A percentile compares a stretch with the other conserved stretches of the same genome.
Conservation (phyloP, 2,113 vertebrate genomes). For the Asarcornis scutulata region DNA sequence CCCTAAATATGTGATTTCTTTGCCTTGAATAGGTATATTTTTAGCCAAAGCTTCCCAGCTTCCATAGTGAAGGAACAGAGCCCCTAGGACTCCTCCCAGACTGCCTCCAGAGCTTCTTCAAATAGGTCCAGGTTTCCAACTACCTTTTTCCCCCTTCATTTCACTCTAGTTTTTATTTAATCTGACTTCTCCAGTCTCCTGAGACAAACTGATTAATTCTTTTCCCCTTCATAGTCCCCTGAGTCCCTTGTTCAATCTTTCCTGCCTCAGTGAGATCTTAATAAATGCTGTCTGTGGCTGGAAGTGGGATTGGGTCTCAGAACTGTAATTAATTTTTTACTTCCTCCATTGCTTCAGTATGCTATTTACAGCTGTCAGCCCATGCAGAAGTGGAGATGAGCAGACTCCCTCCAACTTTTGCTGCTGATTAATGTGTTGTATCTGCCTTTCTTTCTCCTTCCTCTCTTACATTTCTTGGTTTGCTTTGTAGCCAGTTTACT, state of each 20-base stretch:
- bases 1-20: not conserved
- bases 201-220: constrained; percentile 66
- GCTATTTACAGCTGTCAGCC: constrained; percentile 28
- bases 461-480: not conserved
- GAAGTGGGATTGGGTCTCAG: constrained; percentile 56
- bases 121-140: not conserved
- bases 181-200: constrained; percentile 55
- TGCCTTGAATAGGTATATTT: not conserved
- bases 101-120: not conserved
- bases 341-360: constrained; percentile 46
- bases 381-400: not conserved
- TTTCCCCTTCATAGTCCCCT: not conserved
- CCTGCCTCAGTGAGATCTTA: constrained; percentile 68
- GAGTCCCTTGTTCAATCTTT: constrained; percentile 61
- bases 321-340: constrained; percentile 66
- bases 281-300: constrained; percentile 69
- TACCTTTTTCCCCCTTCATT: not conserved
- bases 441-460: not conserved
- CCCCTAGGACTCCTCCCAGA: not conserved
- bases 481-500: not conserved
- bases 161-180: constrained; percentile 52
- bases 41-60: not conserved
- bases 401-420: constrained; percentile 46
- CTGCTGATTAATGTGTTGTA: constrained; percentile 2
- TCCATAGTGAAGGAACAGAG: not conserved